Evolutionary conservation across 1,140 invertebrate species (phyloP).

Genomic region (Hycleus phaleratus): DNA sequence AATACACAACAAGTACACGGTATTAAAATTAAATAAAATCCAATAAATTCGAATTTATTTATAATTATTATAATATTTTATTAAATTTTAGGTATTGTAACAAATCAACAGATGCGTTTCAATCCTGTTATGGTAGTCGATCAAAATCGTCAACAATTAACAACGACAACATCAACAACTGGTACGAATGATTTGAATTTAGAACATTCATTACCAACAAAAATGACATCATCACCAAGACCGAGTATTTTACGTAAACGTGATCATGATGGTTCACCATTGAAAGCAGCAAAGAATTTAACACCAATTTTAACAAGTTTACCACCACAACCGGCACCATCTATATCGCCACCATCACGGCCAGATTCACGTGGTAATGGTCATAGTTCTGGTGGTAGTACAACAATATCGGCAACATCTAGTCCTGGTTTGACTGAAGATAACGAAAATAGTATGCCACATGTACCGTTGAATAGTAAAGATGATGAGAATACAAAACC

Average conservation of each 20-base stretch:
- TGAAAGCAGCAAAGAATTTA: constrained; percentile 38
- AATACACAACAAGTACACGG: constrained; percentile 30
- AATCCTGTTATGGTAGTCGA: constrained; percentile 37
- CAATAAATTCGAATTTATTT: too few species aligned
- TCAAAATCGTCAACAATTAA: constrained; percentile 22
- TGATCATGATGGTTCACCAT: constrained; percentile 36
- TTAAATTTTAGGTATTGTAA: constrained; percentile 27
- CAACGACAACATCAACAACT: constrained; percentile 6
- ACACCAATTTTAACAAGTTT: constrained; percentile 44
- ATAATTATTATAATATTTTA: not conserved
- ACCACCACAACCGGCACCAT: constrained; percentile 34
- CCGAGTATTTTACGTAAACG: constrained; percentile 40
- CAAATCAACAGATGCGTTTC: constrained; percentile 33
- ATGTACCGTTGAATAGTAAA: constrained; percentile 34
- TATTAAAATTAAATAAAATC: not conserved
- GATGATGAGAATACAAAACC: constrained; percentile 32
- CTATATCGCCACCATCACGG: constrained; percentile 43
- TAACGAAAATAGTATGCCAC: constrained; percentile 49
- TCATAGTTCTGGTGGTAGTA: constrained; percentile 57
- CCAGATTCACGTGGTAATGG: constrained; percentile 46
- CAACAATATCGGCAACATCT: constrained; percentile 70
- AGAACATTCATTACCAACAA: constrained; percentile 20
- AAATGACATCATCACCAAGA: constrained; percentile 37
- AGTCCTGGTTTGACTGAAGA: constrained; percentile 62
- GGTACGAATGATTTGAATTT: constrained; percentile 2